Evolutionary conservation across 2,888 invertebrate genomes (phyloP), one percentile per base, ranked within the genome.

Genomic region (Alloscopus bannaensis): DNA sequence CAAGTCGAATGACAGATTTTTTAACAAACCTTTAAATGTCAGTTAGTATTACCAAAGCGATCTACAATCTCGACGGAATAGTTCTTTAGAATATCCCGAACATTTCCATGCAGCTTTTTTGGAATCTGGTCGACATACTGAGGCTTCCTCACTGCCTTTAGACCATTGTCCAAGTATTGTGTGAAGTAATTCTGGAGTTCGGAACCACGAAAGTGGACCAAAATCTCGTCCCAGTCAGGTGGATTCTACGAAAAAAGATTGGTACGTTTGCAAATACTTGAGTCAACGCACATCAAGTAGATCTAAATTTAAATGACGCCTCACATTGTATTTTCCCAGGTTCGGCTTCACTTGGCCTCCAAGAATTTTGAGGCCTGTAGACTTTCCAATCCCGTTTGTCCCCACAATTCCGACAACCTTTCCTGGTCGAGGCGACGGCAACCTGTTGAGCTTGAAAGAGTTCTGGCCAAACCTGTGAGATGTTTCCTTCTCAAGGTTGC

Each of bases 51-150:
- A 95, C 96, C 96, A 86, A 99, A 91, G 92, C 96, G 94, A 86
- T 89, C 88, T 88, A 97, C 95, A 86, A 99, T 95, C 82, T 91
- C 89, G 52, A 91, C 89, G 88, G 96, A 94, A 88, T 95, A 95
- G 88, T 95, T 97, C 87, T 96, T 94, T 71, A 99, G 90, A 70
- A 98, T 90, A 86, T 94, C 93, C 55, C 94, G 94, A 0, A 99
- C 99, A 31, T 96, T 93, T 59, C 99, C 98, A 88, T 95, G 95
- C 59, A 98, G 95, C 85, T 98, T 98, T 89, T 96, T 96, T 0
- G 99, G 99, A 87, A 99, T 99, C 90, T 99, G 99, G 90, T 99
- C 99, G 70, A 99, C 99, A 90, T 99, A 99, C 88, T 99, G 99
- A 1, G 99, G 99, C 89, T 99, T 99, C 80, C 99, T 97, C 70